These are phyloP conservation scores for Typhlichthys subterraneus DNA, from an alignment of 2,797 vertebrate species.

Conservation along the genomic window DNA sequence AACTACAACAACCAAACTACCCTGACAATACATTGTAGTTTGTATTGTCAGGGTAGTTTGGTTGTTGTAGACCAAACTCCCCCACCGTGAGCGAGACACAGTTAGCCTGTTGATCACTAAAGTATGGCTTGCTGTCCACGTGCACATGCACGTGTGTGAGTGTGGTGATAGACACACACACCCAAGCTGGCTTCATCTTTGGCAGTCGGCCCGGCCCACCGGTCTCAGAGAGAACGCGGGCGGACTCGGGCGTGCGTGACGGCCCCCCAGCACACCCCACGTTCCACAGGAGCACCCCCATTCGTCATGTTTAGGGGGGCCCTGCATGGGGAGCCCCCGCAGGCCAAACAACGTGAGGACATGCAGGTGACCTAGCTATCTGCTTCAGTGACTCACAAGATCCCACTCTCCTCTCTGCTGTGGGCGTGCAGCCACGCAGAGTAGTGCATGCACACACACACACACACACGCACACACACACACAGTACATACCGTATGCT, in stretches of 20 bases:
- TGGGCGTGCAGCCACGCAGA: too few species aligned
- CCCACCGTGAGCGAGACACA: too few species aligned
- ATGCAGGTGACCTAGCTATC: slow-evolving; percentile 31
- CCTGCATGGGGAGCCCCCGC: slow-evolving; percentile 40
- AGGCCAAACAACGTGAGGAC: slow-evolving; percentile 34
- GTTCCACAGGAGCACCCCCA: slow-evolving; percentile 33
- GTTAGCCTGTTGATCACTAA: too few species aligned
- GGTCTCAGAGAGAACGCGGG: neutral
- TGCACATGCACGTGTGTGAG: too few species aligned
- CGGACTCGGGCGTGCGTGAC: too few species aligned
- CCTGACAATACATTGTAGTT: too few species aligned
- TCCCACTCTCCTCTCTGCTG: slow-evolving; percentile 20
- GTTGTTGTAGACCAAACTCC: too few species aligned
- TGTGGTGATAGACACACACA: neutral
- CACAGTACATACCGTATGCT: neutral
- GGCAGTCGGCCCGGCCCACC: too few species aligned
- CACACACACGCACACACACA: slow-evolving; percentile 1
- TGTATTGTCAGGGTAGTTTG: too few species aligned
- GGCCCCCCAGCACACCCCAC: slow-evolving; percentile 16
- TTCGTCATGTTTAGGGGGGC: slow-evolving; percentile 57
- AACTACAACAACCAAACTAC: too few species aligned
- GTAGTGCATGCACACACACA: slow-evolving; percentile 1
- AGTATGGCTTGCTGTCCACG: too few species aligned
- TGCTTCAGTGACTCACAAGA: too few species aligned
- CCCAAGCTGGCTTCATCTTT: neutral